Evolutionary conservation across 1,140 invertebrate genomes (phyloP).

Genomic region (Glomeris maerens): DNA sequence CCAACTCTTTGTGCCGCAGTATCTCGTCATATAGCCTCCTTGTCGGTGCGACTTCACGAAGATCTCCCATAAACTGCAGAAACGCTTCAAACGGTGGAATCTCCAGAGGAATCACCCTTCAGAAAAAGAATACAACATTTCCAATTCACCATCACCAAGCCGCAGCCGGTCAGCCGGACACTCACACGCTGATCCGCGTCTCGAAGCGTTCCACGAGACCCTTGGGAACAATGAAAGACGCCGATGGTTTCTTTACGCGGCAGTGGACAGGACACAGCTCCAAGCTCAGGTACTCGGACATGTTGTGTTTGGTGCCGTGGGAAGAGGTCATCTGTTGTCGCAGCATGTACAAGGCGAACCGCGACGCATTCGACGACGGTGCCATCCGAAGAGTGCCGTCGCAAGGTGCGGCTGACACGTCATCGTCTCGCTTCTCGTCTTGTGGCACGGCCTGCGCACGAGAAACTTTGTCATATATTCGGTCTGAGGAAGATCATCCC

Average conservation of each 20-base stretch:
- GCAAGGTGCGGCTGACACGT: not conserved
- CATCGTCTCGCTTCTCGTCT: constrained; percentile 6
- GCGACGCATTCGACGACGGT: constrained; percentile 24
- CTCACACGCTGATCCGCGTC: not conserved
- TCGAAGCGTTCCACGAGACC: not conserved
- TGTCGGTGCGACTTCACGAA: too few relatives aligned
- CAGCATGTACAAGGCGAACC: constrained; percentile 39
- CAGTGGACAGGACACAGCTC: constrained; percentile 14
- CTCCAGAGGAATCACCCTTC: too few relatives aligned
- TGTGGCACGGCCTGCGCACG: constrained; percentile 4
- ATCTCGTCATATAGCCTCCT: too few relatives aligned
- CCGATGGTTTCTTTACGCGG: constrained; percentile 1
- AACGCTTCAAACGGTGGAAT: too few relatives aligned
- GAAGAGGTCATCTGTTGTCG: constrained; percentile 22
- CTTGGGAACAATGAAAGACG: not conserved
- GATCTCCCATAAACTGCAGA: too few relatives aligned
- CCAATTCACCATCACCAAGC: not conserved
- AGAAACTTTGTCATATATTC: constrained; percentile 4
- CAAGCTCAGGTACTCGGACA: constrained; percentile 17
- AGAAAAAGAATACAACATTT: too few relatives aligned
- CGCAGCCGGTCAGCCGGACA: not conserved
- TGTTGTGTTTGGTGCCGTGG: constrained; percentile 11
- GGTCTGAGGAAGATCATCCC: not conserved
- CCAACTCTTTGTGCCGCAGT: too few relatives aligned
- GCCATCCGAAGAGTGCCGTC: not conserved